These are phyloP conservation scores for Trichonephila clavipes DNA, from an alignment of 1,140 invertebrate genomes.

Conservation along the genomic window DNA sequence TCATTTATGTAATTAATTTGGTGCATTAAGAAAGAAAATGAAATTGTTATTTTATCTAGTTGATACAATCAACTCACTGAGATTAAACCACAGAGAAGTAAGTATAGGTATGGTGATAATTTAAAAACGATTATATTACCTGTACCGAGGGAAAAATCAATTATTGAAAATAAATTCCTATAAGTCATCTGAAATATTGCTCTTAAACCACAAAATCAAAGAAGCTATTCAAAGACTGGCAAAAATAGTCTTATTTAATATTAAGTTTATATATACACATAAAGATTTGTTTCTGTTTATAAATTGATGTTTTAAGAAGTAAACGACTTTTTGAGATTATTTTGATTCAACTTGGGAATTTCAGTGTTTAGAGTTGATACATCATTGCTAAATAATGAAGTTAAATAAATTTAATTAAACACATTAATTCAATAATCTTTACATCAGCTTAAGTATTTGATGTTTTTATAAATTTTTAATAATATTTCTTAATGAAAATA, in stretches of 20 bases:
- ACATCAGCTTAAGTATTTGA: too few relatives aligned
- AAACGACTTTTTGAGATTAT: background rate
- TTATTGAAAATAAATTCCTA: background rate
- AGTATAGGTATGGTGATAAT: background rate
- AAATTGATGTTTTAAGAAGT: background rate
- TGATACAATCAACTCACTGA: background rate
- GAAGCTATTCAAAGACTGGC: too few relatives aligned
- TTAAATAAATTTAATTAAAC: too few relatives aligned
- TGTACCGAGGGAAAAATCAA: background rate
- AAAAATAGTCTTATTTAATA: too few relatives aligned
- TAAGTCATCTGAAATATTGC: too few relatives aligned
- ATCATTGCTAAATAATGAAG: too few relatives aligned
- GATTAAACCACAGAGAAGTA: background rate
- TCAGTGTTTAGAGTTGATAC: background rate
- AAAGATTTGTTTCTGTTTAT: too few relatives aligned
- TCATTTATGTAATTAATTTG: slow-evolving; percentile 11
- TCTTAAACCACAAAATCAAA: too few relatives aligned
- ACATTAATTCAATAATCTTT: too few relatives aligned
- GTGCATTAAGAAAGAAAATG: background rate
- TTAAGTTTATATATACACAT: too few relatives aligned
- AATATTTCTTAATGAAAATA: too few relatives aligned
- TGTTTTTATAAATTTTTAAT: too few relatives aligned
- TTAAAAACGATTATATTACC: background rate
- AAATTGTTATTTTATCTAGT: slow-evolving; percentile 6
- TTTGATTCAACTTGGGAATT: background rate